These are phyloP conservation scores for Lepidocyrtoides sp. DNA, from an alignment of 2,888 invertebrate species.

Conservation along the genomic window DNA sequence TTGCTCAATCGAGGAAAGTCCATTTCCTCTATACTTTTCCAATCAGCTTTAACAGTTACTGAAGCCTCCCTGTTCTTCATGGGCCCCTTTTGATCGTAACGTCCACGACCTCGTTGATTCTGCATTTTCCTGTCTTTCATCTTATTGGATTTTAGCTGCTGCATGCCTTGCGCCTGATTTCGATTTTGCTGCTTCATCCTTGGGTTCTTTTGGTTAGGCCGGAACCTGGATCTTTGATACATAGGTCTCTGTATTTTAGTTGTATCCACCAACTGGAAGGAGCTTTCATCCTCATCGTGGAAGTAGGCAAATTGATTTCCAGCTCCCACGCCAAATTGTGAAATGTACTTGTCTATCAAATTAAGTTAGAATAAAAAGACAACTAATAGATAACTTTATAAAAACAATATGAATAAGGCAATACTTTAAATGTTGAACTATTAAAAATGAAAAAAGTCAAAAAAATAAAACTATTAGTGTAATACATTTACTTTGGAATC, in stretches of 20 bases:
- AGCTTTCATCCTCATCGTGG: constrained; percentile 99
- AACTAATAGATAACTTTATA: not conserved
- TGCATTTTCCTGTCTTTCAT: constrained; percentile 94
- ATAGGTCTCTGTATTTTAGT: constrained; percentile 95
- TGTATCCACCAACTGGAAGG: constrained; percentile 99
- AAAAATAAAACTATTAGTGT: constrained; percentile 2
- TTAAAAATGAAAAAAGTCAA: constrained; percentile 20
- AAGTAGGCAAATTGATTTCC: constrained; percentile 99
- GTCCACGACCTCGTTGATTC: constrained; percentile 89
- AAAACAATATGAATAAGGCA: too few relatives aligned
- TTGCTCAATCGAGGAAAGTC: constrained; percentile 98
- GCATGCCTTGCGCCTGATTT: constrained; percentile 85
- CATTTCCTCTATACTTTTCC: constrained; percentile 99
- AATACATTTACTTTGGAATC: constrained; percentile 93
- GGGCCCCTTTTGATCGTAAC: constrained; percentile 88
- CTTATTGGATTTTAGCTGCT: constrained; percentile 82
- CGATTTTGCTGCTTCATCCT: constrained; percentile 89
- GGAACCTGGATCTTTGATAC: constrained; percentile 96
- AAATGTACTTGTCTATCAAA: constrained; percentile 97
- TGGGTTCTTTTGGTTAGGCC: constrained; percentile 91
- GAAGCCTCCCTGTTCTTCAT: constrained; percentile 98
- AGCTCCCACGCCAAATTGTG: constrained; percentile 91
- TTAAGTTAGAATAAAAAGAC: constrained; percentile 71
- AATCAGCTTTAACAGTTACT: constrained; percentile 97
- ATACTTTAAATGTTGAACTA: too few relatives aligned